phyloP scores from a whole-genome alignment of 2,797 vertebrate genomes.

The Odontamblyopus lacepedii region DNA sequence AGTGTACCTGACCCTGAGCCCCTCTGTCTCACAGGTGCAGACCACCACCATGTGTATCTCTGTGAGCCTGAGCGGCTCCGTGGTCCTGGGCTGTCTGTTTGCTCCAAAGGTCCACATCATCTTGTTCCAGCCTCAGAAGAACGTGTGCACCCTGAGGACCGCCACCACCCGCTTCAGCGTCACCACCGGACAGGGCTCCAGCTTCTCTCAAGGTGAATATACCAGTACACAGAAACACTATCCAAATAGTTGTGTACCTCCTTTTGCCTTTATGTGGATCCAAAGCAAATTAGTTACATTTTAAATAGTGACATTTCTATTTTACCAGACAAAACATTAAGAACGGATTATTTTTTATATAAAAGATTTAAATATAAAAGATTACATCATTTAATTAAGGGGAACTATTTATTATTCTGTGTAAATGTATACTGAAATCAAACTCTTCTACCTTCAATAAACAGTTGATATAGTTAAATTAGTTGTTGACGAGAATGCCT shows the following conservation, averaged over 20 bases:
- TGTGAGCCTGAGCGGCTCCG: constrained; percentile 95
- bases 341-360: no score
- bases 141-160: constrained; percentile 87
- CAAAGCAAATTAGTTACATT: background rate
- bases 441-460: no score
- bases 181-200: constrained; percentile 82
- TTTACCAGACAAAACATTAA: no score
- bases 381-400: no score
- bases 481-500: no score
- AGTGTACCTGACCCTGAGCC: background rate
- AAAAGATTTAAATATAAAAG: background rate
- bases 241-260: no score
- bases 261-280: no score
- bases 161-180: constrained; percentile 90
- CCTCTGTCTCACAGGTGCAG: constrained; percentile 84
- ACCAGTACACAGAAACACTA: no score
- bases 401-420: no score
- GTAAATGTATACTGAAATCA: no score
- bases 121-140: constrained; percentile 98
- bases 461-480: no score
- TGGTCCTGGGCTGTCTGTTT: constrained; percentile 97
- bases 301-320: background rate
- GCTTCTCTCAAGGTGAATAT: constrained; percentile 86
- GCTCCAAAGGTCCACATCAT: constrained; percentile 97
- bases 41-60: constrained; percentile 99